Evolutionary conservation across 2,113 vertebrate species (phyloP), one percentile per base, ranked within the genome.

Genomic region (Triplophysa dalaica): DNA sequence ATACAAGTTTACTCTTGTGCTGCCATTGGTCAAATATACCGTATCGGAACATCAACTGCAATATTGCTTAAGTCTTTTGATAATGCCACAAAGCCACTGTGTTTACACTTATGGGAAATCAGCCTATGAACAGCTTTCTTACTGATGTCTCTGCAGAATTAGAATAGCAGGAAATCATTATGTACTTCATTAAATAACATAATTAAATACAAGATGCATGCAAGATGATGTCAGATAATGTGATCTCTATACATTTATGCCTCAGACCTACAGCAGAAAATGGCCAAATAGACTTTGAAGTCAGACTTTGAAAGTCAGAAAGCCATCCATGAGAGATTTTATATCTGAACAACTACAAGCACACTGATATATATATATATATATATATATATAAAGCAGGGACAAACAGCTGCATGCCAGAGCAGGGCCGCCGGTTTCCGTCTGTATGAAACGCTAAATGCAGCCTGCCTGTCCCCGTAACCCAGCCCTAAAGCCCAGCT

Each of bases 321-420:
- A 45, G 4, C 21, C 33, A 21, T 58, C 14, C 33, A 45, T 45
- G 52, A 73, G 14, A 24, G 33, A 70, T 58, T n/a, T 60, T 38
- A n/a, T 26, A 75, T 62, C 38, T 48, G 54, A 58, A 58, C 19
- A 58, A 21, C 72, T 75, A 38, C 24, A 41, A 63, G 38, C 72
- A 63, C 58, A 61, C 33, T 58, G 54, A 48, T 38, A 58, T 58
- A 58, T 10, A 58, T 24, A 24, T 24, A 38, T 5, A 26, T n/a
- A 48, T 38, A 58, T 58, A 58, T 10, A 58, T 24, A 24, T 24
- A 38, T 5, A 26, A 70, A 62, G 24, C 38, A 29, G 72, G 22
- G 72, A 62, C 41, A 75, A 75, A 62, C 72, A 75, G 58, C 61
- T 63, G 72, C 11, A 22, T 75, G 72, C 26, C 41, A 75, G 41